Evolutionary conservation across 2,113 vertebrate species (phyloP), one percentile per base, ranked within the genome.

Genomic region (Microcebus griseorufus): DNA sequence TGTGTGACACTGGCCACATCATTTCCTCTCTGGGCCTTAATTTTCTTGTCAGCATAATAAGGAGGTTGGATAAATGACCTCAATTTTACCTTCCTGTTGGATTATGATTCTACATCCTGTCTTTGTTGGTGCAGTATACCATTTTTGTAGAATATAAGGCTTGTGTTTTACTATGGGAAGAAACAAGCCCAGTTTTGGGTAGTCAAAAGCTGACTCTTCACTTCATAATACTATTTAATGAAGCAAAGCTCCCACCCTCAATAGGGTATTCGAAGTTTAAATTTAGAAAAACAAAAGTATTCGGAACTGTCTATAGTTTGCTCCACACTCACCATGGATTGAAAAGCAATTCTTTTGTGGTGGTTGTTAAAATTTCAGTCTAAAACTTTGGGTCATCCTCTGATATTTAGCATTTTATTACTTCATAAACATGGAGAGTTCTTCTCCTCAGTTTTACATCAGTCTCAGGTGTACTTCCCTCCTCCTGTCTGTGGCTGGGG

Each of bases 41-140:
- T 80, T 92, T 95, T 90, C 20, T 78, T 93, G 53, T 90, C 70
- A 95, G 58, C 32, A 64, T 92, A 92, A 73, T 92, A 72, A 48
- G 6, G 27, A 83, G 6, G 34, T 58, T 91, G 27, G 72, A 37
- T 67, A 93, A 81, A 69, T 48, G 23, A 83, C 32, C n/a, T 96
- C 9, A 18, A 7, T 72, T 60, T 34, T 85, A 12, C 32, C 34
- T 81, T 86, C 18, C 75, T 82, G 1, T 39, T 45, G 9, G 12
- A 51, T 23, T 87, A 55, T 34, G 37, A 90, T 85, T 45, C 75
- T 70, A 27, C 0, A 7, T 48, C 27, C n/a, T 88, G 12, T 0
- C 9, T 6, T 14, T 10, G 75, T 80, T 55, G 27, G 11, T 45
- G 22, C 9, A 62, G 37, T 6, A 37, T 11, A 53, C 9, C 29